These are phyloP conservation scores for Morphnarchus princeps DNA, from an alignment of 2,113 vertebrate genomes.

Conservation along the genomic window DNA sequence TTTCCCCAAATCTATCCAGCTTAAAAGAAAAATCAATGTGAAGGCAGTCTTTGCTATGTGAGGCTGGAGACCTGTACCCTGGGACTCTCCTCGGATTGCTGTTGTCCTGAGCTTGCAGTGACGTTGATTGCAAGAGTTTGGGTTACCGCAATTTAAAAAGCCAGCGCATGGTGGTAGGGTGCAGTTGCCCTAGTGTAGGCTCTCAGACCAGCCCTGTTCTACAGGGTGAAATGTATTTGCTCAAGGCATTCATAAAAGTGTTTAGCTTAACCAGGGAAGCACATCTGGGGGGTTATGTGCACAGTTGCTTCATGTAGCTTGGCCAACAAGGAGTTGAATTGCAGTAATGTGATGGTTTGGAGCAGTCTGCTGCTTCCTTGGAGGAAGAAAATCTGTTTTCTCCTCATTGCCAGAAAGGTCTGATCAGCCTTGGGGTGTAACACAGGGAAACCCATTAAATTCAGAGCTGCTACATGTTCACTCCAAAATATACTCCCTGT, in stretches of 20 bases:
- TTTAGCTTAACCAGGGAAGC: neutral
- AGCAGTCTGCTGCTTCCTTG: neutral
- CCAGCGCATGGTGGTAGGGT: neutral
- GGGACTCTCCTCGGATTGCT: neutral
- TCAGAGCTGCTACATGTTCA: neutral
- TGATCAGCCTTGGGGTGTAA: neutral
- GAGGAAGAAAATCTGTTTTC: neutral
- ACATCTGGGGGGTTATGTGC: neutral
- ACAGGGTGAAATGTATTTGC: neutral
- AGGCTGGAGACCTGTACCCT: neutral
- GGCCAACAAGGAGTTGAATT: neutral
- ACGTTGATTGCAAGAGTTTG: neutral
- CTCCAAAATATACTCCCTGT: neutral
- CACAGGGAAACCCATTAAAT: neutral
- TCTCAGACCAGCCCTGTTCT: neutral
- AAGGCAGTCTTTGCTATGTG: neutral
- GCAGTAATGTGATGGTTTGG: neutral
- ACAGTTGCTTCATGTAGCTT: fast-evolving
- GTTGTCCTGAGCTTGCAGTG: neutral
- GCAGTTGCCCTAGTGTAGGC: neutral
- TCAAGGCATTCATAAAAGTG: neutral
- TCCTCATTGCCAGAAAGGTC: neutral
- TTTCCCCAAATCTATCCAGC: neutral
- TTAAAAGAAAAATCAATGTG: neutral
- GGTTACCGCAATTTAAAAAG: neutral